Conservation (phyloP, 2,797 vertebrate genomes). For the Antennarius maculatus region DNA sequence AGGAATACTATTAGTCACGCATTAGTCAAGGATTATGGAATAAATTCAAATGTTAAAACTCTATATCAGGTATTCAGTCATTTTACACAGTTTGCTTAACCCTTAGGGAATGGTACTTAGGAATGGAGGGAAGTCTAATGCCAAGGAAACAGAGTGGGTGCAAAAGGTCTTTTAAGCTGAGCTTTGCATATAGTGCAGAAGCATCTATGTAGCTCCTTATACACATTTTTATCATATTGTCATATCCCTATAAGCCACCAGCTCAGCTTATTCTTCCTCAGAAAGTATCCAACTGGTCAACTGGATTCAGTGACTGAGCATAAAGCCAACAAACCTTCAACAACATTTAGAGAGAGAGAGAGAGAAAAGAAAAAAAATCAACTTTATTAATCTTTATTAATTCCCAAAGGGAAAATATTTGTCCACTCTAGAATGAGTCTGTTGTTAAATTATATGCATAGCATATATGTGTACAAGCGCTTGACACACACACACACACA, state of each 20-base stretch:
- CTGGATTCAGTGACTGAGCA: conserved; percentile 67
- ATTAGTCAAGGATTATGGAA: conserved; percentile 79
- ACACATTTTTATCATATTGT: neutral
- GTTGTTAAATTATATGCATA: no score
- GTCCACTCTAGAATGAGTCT: no score
- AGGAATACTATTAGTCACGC: conserved; percentile 80
- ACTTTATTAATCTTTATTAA: no score
- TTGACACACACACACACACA: no score
- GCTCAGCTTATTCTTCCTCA: conserved; percentile 54
- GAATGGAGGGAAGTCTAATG: conserved; percentile 41
- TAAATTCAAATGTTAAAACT: conserved; percentile 80
- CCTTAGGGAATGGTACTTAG: conserved; percentile 46
- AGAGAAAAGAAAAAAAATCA: conserved; percentile 47
- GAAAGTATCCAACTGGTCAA: conserved; percentile 58
- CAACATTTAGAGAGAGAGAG: conserved; percentile 17
- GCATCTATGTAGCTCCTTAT: conserved; percentile 11
- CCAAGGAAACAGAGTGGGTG: conserved; percentile 17
- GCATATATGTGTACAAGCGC: no score
- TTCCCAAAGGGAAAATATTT: no score
- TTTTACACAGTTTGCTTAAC: conserved; percentile 72
- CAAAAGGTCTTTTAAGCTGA: conserved; percentile 23
- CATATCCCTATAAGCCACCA: conserved; percentile 35
- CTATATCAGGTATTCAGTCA: conserved; percentile 69
- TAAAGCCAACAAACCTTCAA: conserved; percentile 57
- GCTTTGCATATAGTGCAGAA: conserved; percentile 4